Conservation (phyloP, 2,888 invertebrate species). For the Melanophora roralis region DNA sequence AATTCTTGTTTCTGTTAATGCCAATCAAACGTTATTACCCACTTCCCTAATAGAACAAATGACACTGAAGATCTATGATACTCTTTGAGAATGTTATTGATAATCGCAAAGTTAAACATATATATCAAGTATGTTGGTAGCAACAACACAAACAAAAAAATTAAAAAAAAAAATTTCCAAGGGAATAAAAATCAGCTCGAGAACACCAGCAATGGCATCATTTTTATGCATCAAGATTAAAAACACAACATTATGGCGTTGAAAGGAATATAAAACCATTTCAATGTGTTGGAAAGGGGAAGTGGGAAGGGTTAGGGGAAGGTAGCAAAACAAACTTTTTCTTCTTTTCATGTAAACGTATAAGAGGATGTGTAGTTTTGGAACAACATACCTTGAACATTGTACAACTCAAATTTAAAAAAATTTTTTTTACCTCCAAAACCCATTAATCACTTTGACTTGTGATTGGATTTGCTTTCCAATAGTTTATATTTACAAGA, state of each 20-base stretch:
- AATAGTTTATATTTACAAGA: too few relatives aligned
- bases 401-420: conserved; percentile 3
- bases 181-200: neutral
- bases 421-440: conserved; percentile 15
- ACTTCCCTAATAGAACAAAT: neutral
- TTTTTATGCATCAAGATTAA: conserved; percentile 49
- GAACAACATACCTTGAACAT: neutral
- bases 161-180: conserved; percentile 1
- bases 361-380: neutral
- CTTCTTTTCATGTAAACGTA: neutral
- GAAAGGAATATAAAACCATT: conserved; percentile 26
- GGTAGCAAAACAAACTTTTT: neutral
- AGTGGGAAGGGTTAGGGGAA: neutral
- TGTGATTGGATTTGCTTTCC: conserved; percentile 49
- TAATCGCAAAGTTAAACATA: conserved; percentile 13
- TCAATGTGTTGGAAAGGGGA: too few relatives aligned
- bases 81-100: conserved; percentile 32
- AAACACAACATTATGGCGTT: conserved; percentile 36
- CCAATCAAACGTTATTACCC: conserved; percentile 35
- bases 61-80: conserved; percentile 8
- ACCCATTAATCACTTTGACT: conserved; percentile 56
- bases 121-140: conserved; percentile 43
- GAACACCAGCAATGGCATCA: conserved; percentile 30
- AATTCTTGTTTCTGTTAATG: conserved; percentile 14
- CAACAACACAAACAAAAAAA: neutral